These are phyloP conservation scores for Lepidostoma basale DNA, from an alignment of 1,140 invertebrate genomes.

Conservation along the genomic window DNA sequence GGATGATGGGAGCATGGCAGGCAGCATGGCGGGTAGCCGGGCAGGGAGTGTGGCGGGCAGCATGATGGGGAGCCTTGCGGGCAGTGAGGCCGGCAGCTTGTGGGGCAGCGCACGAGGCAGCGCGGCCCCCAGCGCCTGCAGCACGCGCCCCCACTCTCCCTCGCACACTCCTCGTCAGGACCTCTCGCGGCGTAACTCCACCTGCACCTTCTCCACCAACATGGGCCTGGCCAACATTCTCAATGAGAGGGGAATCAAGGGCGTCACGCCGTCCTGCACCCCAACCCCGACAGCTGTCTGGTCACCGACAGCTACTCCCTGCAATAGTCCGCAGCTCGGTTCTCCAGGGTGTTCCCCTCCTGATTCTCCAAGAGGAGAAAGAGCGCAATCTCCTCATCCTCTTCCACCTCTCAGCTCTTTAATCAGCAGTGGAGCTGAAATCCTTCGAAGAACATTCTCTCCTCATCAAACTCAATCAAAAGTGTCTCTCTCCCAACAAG, in stretches of 20 bases:
- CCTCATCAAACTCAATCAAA: constrained; percentile 50
- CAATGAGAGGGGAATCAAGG: constrained; percentile 80
- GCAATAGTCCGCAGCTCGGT: constrained; percentile 75
- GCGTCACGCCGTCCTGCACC: constrained; percentile 69
- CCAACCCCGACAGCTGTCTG: constrained; percentile 72
- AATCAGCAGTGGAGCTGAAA: constrained; percentile 75
- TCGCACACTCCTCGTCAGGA: constrained; percentile 62
- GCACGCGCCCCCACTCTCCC: constrained; percentile 53
- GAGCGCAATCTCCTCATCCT: constrained; percentile 58
- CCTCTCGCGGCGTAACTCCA: constrained; percentile 72
- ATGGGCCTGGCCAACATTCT: constrained; percentile 79
- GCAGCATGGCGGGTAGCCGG: constrained; percentile 63
- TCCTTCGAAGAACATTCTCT: constrained; percentile 67
- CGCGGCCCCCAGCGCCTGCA: constrained; percentile 53
- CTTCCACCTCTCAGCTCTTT: constrained; percentile 68
- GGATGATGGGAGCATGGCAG: constrained; percentile 69
- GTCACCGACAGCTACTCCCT: constrained; percentile 82
- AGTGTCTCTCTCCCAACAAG: constrained; percentile 57
- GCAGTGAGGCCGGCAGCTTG: constrained; percentile 58
- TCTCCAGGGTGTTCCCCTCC: constrained; percentile 55
- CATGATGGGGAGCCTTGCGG: constrained; percentile 64
- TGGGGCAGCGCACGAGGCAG: constrained; percentile 60
- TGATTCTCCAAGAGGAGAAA: constrained; percentile 57
- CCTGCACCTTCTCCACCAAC: constrained; percentile 80
- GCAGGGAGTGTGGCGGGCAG: constrained; percentile 64